Evolutionary conservation across 2,113 vertebrate genomes (phyloP), one percentile per base, ranked within the genome.

Genomic region (Candoia aspera): DNA sequence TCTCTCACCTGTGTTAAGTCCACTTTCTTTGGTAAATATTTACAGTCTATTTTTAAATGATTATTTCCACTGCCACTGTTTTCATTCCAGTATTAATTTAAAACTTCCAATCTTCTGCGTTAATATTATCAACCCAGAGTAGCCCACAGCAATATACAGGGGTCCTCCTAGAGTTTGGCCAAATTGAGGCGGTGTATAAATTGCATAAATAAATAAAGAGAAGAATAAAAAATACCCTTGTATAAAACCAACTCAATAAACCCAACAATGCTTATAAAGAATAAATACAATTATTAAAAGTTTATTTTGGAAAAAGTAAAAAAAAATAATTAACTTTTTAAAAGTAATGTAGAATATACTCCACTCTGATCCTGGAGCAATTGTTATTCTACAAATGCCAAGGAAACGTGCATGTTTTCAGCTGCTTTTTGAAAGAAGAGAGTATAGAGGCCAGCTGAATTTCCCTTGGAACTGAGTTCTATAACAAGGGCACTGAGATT

Each of bases 21-120:
- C 96, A 89, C 46, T 92, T 0, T 96, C 96, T 87, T 92, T 91
- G 97, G 97, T 98, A 97, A 97, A 97, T 86, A 62, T 84, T 60
- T 89, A 91, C 6, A 87, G 60, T 21, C 8, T 60, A 87, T 59
- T 84, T 89, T 54, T 33, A 37, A 64, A 53, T 10, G 62, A 21
- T 42, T 29, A 46, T 64, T 84, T 84, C 1, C n/a, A 19, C 23
- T 46, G 29, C 13, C 4, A 42, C 49, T 49, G 53, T 10, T 92
- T 53, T 37, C 68, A 58, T 11, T 84, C 29, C 33, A 57, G 26
- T 85, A 29, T 83, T 86, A 83, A 53, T 86, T 87, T 57, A 64
- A 64, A 49, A 60, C 86, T 11, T 6, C 19, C 2, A 83, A 83
- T 83, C 5, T 83, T 83, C 58, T 88, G 37, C 79, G 21, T 23